Evolutionary conservation across 2,888 invertebrate species (phyloP), one percentile per base, ranked within the genome.

Genomic region (Meteorus colon): DNA sequence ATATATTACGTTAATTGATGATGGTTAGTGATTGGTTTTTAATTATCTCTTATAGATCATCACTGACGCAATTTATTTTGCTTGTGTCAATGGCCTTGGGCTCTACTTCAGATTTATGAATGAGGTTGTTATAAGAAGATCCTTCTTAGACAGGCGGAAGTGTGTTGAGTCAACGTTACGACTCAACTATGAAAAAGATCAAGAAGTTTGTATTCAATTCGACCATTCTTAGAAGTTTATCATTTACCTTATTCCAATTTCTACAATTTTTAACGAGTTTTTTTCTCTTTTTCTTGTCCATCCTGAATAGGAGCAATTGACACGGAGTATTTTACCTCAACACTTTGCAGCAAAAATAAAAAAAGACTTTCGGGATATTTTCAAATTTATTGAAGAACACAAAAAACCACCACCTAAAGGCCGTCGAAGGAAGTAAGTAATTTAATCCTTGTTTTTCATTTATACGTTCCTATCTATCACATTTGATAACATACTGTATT

Each of bases 61-160:
- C 62, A 93, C 95, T 10, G 97, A 97, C 85, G 90, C 92, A 37
- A 91, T 96, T 79, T 95, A 94, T 86, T 91, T 95, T 77, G 83
- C 93, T 19, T 95, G 95, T 80, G 93, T 96, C 10, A 97, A 97
- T 87, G 91, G 94, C 16, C 92, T 97, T 88, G 97, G 98, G 2
- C 90, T 96, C n/a, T 97, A 96, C 90, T 96, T 96, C 89, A 94
- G 96, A 73, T 93, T 96, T 82, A 94, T 97, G 92, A 96, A 95
- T 80, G 97, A 98, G 90, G 94, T 97, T 65, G 95, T 96, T 24
- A 95, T 96, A 79, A 91, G 97, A 78, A 92, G 96, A 78, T 96
- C 97, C 1, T 98, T 98, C 88, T 91, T 97, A 75, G 97, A 97
- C 86, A 92, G 96, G 51, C 91, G 97, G 78, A 95, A 95, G 55